These are phyloP conservation scores for Poliocrania exsul DNA, from an alignment of 2,797 vertebrate genomes.

Conservation along the genomic window DNA sequence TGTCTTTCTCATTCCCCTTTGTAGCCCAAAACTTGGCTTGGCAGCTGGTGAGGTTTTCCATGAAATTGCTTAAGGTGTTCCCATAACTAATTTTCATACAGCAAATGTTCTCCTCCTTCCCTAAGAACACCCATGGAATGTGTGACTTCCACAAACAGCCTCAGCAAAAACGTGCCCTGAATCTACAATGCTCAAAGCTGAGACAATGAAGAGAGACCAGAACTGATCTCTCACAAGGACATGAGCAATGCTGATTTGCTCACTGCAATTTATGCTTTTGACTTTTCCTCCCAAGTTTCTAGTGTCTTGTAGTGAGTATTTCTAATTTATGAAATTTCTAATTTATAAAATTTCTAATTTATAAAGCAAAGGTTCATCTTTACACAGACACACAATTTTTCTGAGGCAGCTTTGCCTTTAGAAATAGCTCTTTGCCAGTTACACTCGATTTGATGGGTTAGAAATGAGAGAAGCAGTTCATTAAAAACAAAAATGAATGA, in stretches of 20 bases:
- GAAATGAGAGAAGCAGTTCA: background rate
- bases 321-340: background rate
- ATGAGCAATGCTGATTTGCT: background rate
- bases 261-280: background rate
- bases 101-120: background rate
- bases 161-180: background rate
- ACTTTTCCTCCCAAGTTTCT: background rate
- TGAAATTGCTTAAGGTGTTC: background rate
- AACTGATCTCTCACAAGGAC: background rate
- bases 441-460: background rate
- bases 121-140: background rate
- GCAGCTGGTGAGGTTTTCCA: background rate
- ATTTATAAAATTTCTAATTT: no score
- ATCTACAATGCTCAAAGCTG: background rate
- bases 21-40: background rate
- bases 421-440: background rate
- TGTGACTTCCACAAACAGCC: background rate
- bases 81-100: background rate
- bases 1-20: background rate
- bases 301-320: background rate
- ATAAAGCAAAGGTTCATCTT: background rate
- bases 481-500: background rate
- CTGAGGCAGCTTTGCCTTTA: background rate
- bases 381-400: background rate
- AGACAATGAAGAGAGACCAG: background rate